These are phyloP conservation scores for Protomyctophum bolini DNA, from an alignment of 2,113 vertebrate genomes.

Conservation along the genomic window DNA sequence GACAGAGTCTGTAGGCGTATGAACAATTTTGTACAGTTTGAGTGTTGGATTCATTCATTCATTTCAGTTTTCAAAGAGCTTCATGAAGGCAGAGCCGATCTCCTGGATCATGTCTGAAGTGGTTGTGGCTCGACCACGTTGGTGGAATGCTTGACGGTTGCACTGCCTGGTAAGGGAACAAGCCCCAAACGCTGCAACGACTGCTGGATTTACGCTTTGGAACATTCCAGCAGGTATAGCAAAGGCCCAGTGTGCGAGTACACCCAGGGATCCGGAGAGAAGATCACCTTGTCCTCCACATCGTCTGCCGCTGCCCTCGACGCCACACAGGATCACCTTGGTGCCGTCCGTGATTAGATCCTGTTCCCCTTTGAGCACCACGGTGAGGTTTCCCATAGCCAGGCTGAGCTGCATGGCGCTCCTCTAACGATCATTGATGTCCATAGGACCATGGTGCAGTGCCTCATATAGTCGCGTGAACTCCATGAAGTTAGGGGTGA, in stretches of 20 bases:
- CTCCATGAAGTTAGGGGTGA: slow-evolving; percentile 95
- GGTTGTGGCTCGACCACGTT: slow-evolving; percentile 88
- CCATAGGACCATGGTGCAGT: slow-evolving; percentile 85
- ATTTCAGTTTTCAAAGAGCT: slow-evolving; percentile 89
- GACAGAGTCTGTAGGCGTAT: too few relatives aligned
- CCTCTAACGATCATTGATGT: slow-evolving; percentile 79
- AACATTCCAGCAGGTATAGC: slow-evolving; percentile 80
- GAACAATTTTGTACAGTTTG: too few relatives aligned
- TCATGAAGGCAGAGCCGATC: slow-evolving; percentile 89
- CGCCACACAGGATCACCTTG: slow-evolving; percentile 86
- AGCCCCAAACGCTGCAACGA: slow-evolving; percentile 92
- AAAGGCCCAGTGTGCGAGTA: slow-evolving; percentile 92
- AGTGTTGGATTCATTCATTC: too few relatives aligned
- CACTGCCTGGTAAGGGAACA: slow-evolving; percentile 90
- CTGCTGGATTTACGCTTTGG: slow-evolving; percentile 84
- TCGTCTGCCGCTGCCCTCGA: slow-evolving; percentile 89
- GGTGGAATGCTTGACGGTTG: slow-evolving; percentile 92
- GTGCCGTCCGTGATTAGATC: slow-evolving; percentile 93
- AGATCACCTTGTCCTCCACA: slow-evolving; percentile 97
- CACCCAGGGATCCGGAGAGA: slow-evolving; percentile 90
- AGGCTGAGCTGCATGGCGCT: slow-evolving; percentile 87
- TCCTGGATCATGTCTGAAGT: slow-evolving; percentile 94
- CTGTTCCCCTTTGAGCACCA: slow-evolving; percentile 91
- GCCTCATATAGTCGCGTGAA: slow-evolving; percentile 91
- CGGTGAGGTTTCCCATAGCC: slow-evolving; percentile 91